Evolutionary conservation across 2,797 vertebrate genomes (phyloP).

Genomic region (Syndactyla subalaris): DNA sequence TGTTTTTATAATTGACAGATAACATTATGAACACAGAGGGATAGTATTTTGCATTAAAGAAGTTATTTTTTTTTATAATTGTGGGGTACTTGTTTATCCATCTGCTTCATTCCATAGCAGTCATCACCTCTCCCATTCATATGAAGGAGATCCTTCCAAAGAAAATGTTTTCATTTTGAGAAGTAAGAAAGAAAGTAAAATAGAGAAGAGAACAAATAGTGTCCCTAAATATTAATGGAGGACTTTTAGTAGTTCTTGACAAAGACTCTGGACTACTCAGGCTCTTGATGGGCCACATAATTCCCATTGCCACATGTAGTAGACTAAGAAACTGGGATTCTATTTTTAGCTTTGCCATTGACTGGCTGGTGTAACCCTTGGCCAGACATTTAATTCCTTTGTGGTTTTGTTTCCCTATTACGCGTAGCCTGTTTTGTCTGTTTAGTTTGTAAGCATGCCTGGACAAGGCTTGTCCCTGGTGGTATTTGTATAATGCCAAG

Average conservation of each 20-base stretch:
- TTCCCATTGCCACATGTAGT: not conserved
- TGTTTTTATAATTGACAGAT: not conserved
- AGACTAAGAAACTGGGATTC: conserved; percentile 30
- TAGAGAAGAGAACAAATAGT: not conserved
- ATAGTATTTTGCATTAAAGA: not conserved
- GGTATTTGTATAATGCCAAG: not conserved
- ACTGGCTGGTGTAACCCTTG: conserved; percentile 8
- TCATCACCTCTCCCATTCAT: not conserved
- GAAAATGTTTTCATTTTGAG: not conserved
- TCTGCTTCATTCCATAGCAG: not conserved
- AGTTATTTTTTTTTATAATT: not conserved
- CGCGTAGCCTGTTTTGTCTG: not conserved
- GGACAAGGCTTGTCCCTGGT: not conserved
- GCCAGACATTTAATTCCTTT: conserved; percentile 29
- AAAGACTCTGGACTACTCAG: not conserved
- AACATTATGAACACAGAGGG: not conserved
- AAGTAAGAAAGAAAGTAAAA: not conserved
- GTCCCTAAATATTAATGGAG: not conserved
- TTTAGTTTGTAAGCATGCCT: conserved; percentile 37
- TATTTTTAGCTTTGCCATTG: conserved; percentile 30
- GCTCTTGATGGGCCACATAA: not conserved
- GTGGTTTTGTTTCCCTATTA: conserved; percentile 25
- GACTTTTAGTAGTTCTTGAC: not conserved
- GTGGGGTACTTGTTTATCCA: not conserved
- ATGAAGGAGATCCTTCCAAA: not conserved